Evolutionary conservation across 1,140 invertebrate genomes (phyloP).

Genomic region (Capitella teleta): DNA sequence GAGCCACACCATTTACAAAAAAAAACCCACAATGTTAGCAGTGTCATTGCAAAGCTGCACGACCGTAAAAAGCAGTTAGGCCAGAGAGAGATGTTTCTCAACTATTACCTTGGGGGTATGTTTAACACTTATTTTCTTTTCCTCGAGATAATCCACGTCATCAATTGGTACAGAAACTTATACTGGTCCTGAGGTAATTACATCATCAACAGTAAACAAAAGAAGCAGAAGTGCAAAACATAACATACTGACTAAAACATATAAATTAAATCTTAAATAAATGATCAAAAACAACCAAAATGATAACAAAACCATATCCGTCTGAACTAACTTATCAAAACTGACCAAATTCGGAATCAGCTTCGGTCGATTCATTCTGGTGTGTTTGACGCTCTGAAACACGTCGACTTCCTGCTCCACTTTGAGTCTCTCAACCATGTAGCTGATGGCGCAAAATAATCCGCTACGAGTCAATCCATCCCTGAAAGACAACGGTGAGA

Average conservation of each 20-base stretch:
- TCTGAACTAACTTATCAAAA: neutral
- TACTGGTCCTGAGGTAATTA: conserved; percentile 2
- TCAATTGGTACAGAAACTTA: conserved; percentile 5
- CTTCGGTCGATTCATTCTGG: conserved; percentile 33
- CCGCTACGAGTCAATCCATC: conserved; percentile 43
- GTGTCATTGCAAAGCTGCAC: no score
- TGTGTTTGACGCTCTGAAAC: conserved; percentile 44
- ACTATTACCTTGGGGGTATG: no score
- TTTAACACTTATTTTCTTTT: neutral
- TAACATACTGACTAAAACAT: neutral
- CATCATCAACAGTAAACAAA: neutral
- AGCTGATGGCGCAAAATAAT: conserved; percentile 37
- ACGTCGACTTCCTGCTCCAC: conserved; percentile 44
- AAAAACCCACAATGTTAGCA: no score
- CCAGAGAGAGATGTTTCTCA: no score
- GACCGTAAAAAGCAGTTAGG: no score
- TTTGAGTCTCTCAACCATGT: conserved; percentile 41
- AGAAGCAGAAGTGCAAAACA: neutral
- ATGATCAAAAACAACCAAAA: neutral
- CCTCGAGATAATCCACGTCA: no score
- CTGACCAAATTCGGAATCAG: conserved; percentile 33
- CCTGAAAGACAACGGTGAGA: conserved; percentile 17
- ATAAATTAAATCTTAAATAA: neutral
- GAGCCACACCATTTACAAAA: no score
- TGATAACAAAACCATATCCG: neutral